Conservation (phyloP, 1,140 invertebrate species). For the Drosophila quadrilineata region DNA sequence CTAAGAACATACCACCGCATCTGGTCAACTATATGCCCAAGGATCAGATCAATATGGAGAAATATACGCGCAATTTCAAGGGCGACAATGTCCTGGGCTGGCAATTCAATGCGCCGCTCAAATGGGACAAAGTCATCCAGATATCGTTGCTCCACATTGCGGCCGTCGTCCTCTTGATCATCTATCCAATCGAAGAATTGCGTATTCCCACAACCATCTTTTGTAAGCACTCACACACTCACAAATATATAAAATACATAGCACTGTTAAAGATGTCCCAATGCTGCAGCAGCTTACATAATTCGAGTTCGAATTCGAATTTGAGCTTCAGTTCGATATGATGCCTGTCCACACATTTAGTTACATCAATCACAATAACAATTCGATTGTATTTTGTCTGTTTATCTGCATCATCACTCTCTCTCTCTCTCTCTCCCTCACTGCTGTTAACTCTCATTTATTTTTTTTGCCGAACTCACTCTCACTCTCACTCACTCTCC, state of each 20-base stretch:
- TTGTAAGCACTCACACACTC: too few relatives aligned
- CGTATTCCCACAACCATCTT: constrained; percentile 47
- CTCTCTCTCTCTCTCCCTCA: background rate
- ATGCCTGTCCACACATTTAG: background rate
- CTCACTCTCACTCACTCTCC: background rate
- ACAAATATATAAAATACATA: too few relatives aligned
- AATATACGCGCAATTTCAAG: constrained; percentile 61
- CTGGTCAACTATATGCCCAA: constrained; percentile 49
- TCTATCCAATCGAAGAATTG: constrained; percentile 50
- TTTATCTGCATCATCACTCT: background rate
- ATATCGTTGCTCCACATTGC: constrained; percentile 74
- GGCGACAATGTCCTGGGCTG: constrained; percentile 66
- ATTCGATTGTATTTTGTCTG: background rate
- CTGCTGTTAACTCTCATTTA: background rate
- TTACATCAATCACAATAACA: constrained; percentile 14
- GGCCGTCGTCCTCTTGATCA: constrained; percentile 37
- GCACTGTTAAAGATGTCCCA: constrained; percentile 7
- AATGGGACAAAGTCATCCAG: constrained; percentile 81
- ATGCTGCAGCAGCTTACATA: constrained; percentile 23
- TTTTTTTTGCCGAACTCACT: constrained; percentile 9
- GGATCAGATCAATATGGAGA: constrained; percentile 66
- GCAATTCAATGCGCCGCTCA: constrained; percentile 74
- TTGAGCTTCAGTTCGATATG: background rate
- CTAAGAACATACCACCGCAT: constrained; percentile 30
- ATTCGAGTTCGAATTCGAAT: constrained; percentile 8